Evolutionary conservation across 92 coral and sea anemone species (phyloP), one percentile per base, ranked within the genome.

Genomic region (Metridium senile): DNA sequence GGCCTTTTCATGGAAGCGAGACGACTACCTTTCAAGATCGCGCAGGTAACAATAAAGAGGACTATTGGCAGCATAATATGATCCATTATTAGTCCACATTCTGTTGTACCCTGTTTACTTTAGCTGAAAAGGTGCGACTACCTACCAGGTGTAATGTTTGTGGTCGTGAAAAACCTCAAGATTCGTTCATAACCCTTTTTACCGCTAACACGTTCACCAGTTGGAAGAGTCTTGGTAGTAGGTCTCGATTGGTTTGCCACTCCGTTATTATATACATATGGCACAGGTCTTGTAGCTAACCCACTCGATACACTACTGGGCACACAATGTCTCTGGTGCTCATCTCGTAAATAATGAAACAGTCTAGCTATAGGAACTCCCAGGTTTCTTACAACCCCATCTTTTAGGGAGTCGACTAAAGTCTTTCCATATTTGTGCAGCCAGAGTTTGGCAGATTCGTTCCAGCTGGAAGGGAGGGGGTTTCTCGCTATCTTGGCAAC

Each of bases 261-360:
- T 7, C 94, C 93, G 22, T 91, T 34, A 25, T 77, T 52, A 79
- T 89, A 94, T 52, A 94, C 97, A 43, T 82, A 84, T 22, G 79
- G 56, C 11, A 94, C 68, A 4, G 98, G 98, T 35, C 91, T 84
- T 39, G 91, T 77, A 22, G 88, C 93, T 11, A 89, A 88, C 21
- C 98, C 98, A 84, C 98, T 94, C 64, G 98, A 89, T 39, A 87
- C 94, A 68, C 74, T 86, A 70, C 98, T 91, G 20, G 89, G 88
- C 17, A 93, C 91, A 67, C 98, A 94, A 45, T 94, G 91, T 56
- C 71, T 87, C 68, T 85, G 21, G 72, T 94, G 91, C 17, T 91
- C 97, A 19, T 26, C 62, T 11, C 80, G 81, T 69, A 94, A 78
- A 66, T 94, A 94, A 54, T 80, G 67, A 73, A 92, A 74, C 4